Conservation (phyloP, 2,888 invertebrate genomes). For the Spialia ferax region DNA sequence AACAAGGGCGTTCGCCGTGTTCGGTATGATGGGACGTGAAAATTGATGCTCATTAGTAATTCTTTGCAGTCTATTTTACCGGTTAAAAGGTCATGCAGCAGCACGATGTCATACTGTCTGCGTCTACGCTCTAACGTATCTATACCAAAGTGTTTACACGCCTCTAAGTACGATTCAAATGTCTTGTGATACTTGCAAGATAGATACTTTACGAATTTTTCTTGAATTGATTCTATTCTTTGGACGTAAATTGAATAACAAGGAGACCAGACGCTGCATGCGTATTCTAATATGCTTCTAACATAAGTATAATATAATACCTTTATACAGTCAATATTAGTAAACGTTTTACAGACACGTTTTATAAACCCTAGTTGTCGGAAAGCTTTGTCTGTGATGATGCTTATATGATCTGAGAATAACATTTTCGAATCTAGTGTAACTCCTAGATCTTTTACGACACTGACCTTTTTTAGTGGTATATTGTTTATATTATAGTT, state of each 20-base stretch:
- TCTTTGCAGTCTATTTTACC: neutral
- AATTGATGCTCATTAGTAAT: neutral
- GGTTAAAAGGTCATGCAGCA: neutral
- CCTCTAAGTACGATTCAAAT: constrained; percentile 4
- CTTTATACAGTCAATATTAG: neutral
- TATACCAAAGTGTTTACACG: constrained; percentile 4
- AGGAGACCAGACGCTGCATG: constrained; percentile 14
- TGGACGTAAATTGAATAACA: constrained; percentile 11
- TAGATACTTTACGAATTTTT: constrained; percentile 14
- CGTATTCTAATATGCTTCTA: constrained; percentile 22
- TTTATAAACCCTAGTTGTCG: constrained; percentile 30
- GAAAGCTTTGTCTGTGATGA: constrained; percentile 14
- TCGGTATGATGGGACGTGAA: neutral
- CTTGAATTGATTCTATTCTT: constrained; percentile 23
- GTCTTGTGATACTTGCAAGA: neutral
- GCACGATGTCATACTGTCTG: constrained; percentile 2
- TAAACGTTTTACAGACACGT: constrained; percentile 17
- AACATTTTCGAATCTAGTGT: constrained; percentile 17
- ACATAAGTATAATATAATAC: constrained; percentile 25
- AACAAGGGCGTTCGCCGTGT: neutral
- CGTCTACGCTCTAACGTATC: constrained; percentile 4
- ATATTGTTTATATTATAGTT: neutral
- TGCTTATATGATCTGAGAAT: constrained; percentile 14
- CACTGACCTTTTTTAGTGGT: constrained; percentile 1
- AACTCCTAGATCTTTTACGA: constrained; percentile 23